Evolutionary conservation across 2,113 vertebrate genomes (phyloP), one percentile per base, ranked within the genome.

Genomic region (Bagarius yarrelli): DNA sequence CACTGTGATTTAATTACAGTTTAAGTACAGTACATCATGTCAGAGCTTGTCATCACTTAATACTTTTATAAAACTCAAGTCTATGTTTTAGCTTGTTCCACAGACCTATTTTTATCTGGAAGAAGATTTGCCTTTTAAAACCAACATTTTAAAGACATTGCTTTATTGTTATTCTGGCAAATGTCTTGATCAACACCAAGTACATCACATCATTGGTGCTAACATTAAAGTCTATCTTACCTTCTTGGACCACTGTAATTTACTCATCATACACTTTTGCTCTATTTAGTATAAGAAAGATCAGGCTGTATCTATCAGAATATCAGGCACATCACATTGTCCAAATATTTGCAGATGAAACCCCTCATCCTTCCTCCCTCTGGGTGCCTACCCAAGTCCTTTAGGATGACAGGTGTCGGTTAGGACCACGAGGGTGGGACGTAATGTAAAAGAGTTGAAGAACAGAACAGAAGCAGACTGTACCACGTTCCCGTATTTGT

Each of bases 61-160:
- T 52, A 52, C 52, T 52, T 25, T 71, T 71, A 50, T 71, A 25
- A 52, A 71, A 52, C 44, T 52, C 25, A 18, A 3, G n/a, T 71
- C 69, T 71, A 52, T 2, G 14, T 71, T 71, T 52, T 71, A 52
- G 67, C n/a, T 71, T 71, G n/a, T 25, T 30, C 69, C 30, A 52
- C 47, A 52, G 47, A 71, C 52, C 50, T 71, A 71, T 71, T 71
- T 71, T 30, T 52, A 30, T 71, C 69, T 52, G 69, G n/a, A 71
- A 30, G 47, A 71, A 52, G 47, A 47, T 52, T 25, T 71, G 44
- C 47, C 44, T 71, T 71, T 71, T 71, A 47, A 71, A 71, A 52
- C 69, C 44, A 71, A 71, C 44, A 71, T 71, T 69, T 71, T 71
- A 71, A 71, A 71, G 69, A 52, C 69, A 71, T n/a, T 30, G 15